Percentiles rank a stretch among this genome's conserved stretches.
Evolutionary conservation across 2,888 invertebrate species (phyloP).

Genomic region (Morpho achilles): DNA sequence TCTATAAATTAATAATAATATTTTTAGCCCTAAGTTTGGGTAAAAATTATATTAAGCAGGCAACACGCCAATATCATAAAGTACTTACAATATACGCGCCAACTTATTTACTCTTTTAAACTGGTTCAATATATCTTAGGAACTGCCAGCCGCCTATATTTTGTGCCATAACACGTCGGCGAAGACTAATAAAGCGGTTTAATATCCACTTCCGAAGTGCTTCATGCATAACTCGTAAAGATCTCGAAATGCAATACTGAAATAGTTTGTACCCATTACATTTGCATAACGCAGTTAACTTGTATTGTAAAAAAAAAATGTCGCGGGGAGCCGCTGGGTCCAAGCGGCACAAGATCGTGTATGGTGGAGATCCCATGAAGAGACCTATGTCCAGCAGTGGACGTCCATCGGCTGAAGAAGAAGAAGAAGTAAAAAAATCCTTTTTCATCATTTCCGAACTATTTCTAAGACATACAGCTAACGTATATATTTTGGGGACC

Average conservation of each 20-base stretch:
- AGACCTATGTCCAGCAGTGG: too few species aligned
- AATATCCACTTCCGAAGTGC: constrained; percentile 49
- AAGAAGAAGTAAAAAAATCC: too few species aligned
- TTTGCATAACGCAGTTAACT: constrained; percentile 14
- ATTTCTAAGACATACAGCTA: too few species aligned
- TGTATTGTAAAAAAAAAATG: background rate
- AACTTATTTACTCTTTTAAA: background rate
- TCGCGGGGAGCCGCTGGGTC: too few species aligned
- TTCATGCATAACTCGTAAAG: constrained; percentile 41
- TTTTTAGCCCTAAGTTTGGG: background rate
- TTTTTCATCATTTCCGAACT: too few species aligned
- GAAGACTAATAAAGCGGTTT: constrained; percentile 52
- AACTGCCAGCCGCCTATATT: constrained; percentile 10
- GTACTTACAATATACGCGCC: too few species aligned
- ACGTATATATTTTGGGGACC: too few species aligned
- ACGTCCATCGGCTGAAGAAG: too few species aligned
- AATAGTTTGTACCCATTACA: constrained; percentile 20
- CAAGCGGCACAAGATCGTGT: too few species aligned
- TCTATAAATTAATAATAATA: too few species aligned
- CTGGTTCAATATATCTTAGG: background rate
- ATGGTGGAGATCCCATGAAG: too few species aligned
- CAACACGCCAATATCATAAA: too few species aligned
- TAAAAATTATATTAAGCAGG: background rate
- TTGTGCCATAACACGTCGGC: constrained; percentile 28
- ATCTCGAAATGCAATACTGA: constrained; percentile 28